Conservation (phyloP, 2,888 invertebrate genomes). For the Drosophila buzzatii region DNA sequence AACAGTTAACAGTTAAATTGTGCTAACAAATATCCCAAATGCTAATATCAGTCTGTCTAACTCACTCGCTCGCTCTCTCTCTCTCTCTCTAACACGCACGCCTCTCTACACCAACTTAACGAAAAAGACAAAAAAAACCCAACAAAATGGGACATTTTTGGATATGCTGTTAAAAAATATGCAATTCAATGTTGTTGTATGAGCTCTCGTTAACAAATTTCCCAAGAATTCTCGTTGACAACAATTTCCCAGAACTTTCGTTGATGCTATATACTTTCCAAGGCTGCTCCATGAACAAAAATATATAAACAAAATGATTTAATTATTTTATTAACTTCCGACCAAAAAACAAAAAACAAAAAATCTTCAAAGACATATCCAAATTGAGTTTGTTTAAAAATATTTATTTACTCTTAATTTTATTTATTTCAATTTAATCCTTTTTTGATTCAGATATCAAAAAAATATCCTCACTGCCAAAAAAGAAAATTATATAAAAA, state of each 20-base stretch:
- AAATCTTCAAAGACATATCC: conserved; percentile 8
- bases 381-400: neutral
- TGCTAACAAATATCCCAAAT: conserved; percentile 67
- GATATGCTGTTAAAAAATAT: conserved; percentile 55
- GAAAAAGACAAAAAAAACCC: conserved; percentile 17
- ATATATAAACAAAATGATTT: conserved; percentile 3
- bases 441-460: conserved; percentile 54
- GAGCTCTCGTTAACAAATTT: conserved; percentile 44
- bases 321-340: conserved; percentile 11
- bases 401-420: neutral
- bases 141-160: conserved; percentile 52
- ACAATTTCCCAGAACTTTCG: conserved; percentile 24
- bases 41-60: conserved; percentile 29
- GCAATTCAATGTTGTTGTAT: conserved; percentile 64
- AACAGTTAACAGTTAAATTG: conserved; percentile 82
- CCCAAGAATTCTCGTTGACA: conserved; percentile 26
- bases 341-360: conserved; percentile 5
- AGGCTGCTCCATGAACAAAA: conserved; percentile 57
- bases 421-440: neutral
- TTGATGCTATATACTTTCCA: conserved; percentile 23
- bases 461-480: conserved; percentile 61
- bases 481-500: conserved; percentile 20
- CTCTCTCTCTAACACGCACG: conserved; percentile 30
- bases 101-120: conserved; percentile 53
- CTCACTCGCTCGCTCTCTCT: conserved; percentile 6